These are phyloP conservation scores for Tetheella fluctuosa DNA, from an alignment of 2,888 invertebrate genomes.

Conservation along the genomic window DNA sequence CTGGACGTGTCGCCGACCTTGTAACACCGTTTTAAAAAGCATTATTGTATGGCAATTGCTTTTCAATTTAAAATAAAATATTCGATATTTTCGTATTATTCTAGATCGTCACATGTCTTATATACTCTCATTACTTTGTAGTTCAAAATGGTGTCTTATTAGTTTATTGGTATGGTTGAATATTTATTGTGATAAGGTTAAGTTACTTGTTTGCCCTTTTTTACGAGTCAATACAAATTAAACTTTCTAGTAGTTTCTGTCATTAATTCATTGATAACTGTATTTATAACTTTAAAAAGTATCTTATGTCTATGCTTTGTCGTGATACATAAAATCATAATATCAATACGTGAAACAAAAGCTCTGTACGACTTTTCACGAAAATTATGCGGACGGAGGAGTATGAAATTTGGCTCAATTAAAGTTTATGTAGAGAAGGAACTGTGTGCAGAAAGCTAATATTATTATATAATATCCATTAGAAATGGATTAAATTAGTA, in stretches of 20 bases:
- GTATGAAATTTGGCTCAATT: no score
- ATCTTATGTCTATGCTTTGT: neutral
- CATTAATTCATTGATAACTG: neutral
- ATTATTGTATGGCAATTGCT: neutral
- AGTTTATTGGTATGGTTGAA: neutral
- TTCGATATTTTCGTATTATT: neutral
- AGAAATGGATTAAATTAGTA: no score
- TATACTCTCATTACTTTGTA: neutral
- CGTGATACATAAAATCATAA: no score
- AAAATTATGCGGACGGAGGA: no score
- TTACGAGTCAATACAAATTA: neutral
- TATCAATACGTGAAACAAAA: no score
- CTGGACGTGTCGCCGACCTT: no score
- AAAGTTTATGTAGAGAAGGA: no score
- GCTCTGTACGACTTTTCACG: no score
- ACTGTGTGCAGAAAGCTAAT: no score
- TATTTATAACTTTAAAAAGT: neutral
- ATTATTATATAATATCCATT: no score
- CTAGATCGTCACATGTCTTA: neutral
- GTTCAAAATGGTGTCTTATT: neutral
- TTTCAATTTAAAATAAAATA: neutral
- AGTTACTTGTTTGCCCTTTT: neutral
- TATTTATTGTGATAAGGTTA: neutral
- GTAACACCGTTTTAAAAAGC: neutral
- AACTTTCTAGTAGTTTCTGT: neutral